These are phyloP conservation scores for Pocillopora damicornis DNA, from an alignment of 64 coral and sea anemone species.

Conservation along the genomic window DNA sequence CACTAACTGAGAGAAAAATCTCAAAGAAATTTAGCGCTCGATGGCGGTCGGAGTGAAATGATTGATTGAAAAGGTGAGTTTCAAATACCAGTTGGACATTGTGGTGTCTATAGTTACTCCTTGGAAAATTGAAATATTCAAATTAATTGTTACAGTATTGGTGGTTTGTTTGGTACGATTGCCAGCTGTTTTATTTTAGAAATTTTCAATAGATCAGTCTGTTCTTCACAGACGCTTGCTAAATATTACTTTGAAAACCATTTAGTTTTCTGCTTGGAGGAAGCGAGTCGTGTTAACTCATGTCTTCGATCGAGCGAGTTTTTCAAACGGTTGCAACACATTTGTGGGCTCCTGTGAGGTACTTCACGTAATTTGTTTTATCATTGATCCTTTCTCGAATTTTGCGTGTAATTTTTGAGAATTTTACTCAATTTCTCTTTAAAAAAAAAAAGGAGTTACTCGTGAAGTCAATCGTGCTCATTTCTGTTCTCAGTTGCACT, in stretches of 20 bases:
- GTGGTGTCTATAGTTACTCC: not conserved
- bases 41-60: not conserved
- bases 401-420: not conserved
- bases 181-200: not conserved
- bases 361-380: not conserved
- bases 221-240: not conserved
- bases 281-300: not conserved
- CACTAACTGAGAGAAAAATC: too few species aligned
- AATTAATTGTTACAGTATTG: not conserved
- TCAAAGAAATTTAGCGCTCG: too few species aligned
- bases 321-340: slow-evolving; percentile 1
- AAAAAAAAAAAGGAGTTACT: not conserved
- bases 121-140: not conserved
- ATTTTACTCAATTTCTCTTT: not conserved
- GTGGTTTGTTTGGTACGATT: not conserved
- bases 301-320: slow-evolving; percentile 43
- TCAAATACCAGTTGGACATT: slow-evolving; percentile 28
- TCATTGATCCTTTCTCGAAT: not conserved
- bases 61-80: not conserved
- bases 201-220: not conserved
- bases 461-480: not conserved
- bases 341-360: slow-evolving; percentile 57
- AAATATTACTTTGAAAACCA: not conserved
- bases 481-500: not conserved
- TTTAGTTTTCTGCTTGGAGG: not conserved